Base-by-base conservation (phyloP, 2,888 invertebrate genomes). In the Julus scanicus region DNA sequence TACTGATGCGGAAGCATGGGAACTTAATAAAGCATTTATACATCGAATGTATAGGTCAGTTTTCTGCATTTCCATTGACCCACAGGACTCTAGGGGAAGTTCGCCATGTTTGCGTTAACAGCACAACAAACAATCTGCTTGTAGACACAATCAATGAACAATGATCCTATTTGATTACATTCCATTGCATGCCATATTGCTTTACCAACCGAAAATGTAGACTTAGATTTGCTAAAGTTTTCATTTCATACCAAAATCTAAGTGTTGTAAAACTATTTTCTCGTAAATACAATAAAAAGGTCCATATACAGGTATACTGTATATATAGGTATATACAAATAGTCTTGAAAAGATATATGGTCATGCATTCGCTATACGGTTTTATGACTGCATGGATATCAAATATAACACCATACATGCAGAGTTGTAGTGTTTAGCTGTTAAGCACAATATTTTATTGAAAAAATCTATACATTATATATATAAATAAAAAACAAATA, bases 141-240 rank as follows among this genome's bases (percentile, higher is more conserved):
- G 63, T 63, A 63, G 63, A 63, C 63, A 63, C 63, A 63, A 63
- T 63, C 63, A 63, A 63, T 63, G 63, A 20, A 63, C 63, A 63
- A 63, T 20, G 63, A 63, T 63, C 20, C 63, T 17, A 63, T 63
- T 63, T 63, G 63, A 63, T 63, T 63, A 63, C 63, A 20, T 63
- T 63, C 20, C 63, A 63, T 63, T 20, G 63, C 63, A 63, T 63
- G 63, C 63, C n/a, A 63, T 63, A 63, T 63, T 63, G 63, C 63
- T 63, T 63, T 63, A 63, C 63, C 63, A 63, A 63, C 63, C 63
- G 63, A 63, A 63, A 63, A 57, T 63, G 63, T 63, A 9, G 20
- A 63, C 63, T 15, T 6, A 63, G 6, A 63, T 63, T 63, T 63
- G 20, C 63, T 9, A 20, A n/a, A 17, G 17, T 57, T 5, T 57